Percentiles rank a stretch among this genome's conserved stretches.
These are phyloP conservation scores for Drosophila meridionalis DNA, from an alignment of 2,888 invertebrate species.

Conservation along the genomic window DNA sequence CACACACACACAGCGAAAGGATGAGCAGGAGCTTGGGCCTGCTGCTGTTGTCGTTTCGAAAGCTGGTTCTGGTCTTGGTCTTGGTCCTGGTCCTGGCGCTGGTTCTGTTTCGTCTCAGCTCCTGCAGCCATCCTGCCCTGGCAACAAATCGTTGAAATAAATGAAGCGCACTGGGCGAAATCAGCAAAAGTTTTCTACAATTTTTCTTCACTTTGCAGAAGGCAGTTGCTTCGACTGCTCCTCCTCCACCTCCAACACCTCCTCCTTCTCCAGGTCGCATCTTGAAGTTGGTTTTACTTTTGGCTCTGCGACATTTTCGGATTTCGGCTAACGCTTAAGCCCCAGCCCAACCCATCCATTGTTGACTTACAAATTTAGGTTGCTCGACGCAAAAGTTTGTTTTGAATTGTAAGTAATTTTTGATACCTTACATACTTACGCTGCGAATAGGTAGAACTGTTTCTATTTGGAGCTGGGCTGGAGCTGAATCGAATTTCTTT, in stretches of 20 bases:
- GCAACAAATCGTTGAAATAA: conserved; percentile 81
- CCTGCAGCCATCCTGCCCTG: conserved; percentile 47
- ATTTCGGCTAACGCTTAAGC: conserved; percentile 70
- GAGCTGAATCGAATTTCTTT: conserved; percentile 10
- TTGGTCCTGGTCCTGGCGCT: not conserved
- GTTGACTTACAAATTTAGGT: conserved; percentile 80
- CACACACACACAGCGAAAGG: conserved; percentile 6
- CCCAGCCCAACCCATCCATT: conserved; percentile 48
- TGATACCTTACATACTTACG: conserved; percentile 73
- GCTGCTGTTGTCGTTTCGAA: conserved; percentile 17
- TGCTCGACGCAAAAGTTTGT: conserved; percentile 77
- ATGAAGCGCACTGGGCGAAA: conserved; percentile 82
- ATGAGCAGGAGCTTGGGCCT: conserved; percentile 15
- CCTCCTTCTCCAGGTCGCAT: not conserved
- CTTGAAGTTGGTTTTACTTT: conserved; percentile 63
- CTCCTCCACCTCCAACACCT: not conserved
- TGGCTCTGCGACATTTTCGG: conserved; percentile 75
- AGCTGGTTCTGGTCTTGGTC: conserved; percentile 30
- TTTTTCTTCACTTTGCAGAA: conserved; percentile 78
- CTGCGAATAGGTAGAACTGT: conserved; percentile 52
- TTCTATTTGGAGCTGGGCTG: conserved; percentile 19
- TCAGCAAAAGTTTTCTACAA: conserved; percentile 80
- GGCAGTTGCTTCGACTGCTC: conserved; percentile 30
- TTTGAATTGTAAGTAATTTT: conserved; percentile 80
- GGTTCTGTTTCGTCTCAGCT: conserved; percentile 22